Conservation (phyloP, 1,140 invertebrate species). For the Drosophila miranda region DNA sequence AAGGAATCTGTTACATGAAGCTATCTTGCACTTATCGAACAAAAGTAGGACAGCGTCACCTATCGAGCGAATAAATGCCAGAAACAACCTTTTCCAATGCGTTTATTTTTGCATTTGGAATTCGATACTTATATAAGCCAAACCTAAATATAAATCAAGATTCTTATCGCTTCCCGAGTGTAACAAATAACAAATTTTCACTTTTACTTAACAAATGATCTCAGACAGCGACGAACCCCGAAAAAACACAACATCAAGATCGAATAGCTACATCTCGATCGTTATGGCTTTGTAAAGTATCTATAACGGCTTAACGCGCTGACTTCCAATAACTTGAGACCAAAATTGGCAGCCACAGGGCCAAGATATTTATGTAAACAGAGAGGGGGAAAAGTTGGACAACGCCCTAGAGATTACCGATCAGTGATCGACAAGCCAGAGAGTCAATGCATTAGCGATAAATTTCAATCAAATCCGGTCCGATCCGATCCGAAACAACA, state of each 20-base stretch:
- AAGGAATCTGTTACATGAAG: too few relatives aligned
- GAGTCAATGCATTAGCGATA: conserved; percentile 64
- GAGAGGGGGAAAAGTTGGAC: conserved; percentile 8
- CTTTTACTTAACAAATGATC: conserved; percentile 71
- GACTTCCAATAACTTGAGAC: conserved; percentile 47
- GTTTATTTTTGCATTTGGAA: conserved; percentile 4
- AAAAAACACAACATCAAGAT: conserved; percentile 15
- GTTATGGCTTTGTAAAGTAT: conserved; percentile 46
- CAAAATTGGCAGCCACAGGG: conserved; percentile 54
- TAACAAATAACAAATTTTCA: conserved; percentile 69
- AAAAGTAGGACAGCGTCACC: background rate
- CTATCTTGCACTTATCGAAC: background rate
- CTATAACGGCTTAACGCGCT: conserved; percentile 47
- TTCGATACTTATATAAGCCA: conserved; percentile 11
- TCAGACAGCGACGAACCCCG: background rate
- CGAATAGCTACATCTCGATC: conserved; percentile 27
- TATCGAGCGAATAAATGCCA: too few relatives aligned
- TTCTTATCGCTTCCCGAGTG: conserved; percentile 48
- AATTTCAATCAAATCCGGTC: conserved; percentile 69
- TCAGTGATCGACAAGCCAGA: conserved; percentile 46
- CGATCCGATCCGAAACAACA: conserved; percentile 36
- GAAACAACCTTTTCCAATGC: too few relatives aligned
- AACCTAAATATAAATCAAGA: conserved; percentile 59
- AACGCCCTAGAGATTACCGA: conserved; percentile 59
- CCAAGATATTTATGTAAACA: conserved; percentile 41